Percentiles rank a stretch among this genome's conserved stretches.
Evolutionary conservation across 1,140 invertebrate species (phyloP).

Genomic region (Sycophaga agraensis): DNA sequence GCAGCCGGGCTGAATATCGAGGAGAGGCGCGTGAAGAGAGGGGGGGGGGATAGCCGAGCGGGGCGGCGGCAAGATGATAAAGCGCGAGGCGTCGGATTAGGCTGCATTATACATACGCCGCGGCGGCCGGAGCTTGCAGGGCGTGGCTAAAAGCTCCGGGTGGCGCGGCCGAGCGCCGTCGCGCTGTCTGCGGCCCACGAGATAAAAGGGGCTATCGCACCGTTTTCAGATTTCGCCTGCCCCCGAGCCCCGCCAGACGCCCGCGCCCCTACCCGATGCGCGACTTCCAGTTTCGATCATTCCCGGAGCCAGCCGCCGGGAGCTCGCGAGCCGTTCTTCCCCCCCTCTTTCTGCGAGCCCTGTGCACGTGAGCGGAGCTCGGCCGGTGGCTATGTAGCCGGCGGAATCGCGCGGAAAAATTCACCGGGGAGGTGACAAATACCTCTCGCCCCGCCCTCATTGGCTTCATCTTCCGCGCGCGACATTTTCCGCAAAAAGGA

Average conservation of each 20-base stretch:
- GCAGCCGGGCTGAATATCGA: too few relatives aligned
- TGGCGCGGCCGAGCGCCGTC: not conserved
- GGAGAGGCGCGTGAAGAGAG: too few relatives aligned
- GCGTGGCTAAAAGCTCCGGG: constrained; percentile 12
- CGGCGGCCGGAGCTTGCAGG: constrained; percentile 7
- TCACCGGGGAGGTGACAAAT: not conserved
- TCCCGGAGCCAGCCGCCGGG: not conserved
- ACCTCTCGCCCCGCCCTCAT: not conserved
- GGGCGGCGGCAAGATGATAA: not conserved
- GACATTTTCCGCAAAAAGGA: too few relatives aligned
- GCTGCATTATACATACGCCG: not conserved
- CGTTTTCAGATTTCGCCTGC: constrained; percentile 6
- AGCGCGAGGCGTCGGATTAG: constrained; percentile 15
- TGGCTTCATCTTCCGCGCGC: constrained; percentile 9
- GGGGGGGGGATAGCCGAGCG: not conserved
- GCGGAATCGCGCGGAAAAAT: not conserved
- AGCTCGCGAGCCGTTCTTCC: not conserved
- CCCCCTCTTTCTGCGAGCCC: too few relatives aligned
- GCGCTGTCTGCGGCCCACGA: constrained; percentile 35
- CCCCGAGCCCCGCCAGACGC: too few relatives aligned
- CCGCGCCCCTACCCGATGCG: too few relatives aligned
- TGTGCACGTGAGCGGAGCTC: too few relatives aligned
- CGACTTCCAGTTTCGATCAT: constrained; percentile 9
- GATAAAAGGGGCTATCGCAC: constrained; percentile 16
- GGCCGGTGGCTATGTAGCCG: too few relatives aligned